Evolutionary conservation across 2,113 vertebrate species (phyloP).

Genomic region (Madoqua kirkii): DNA sequence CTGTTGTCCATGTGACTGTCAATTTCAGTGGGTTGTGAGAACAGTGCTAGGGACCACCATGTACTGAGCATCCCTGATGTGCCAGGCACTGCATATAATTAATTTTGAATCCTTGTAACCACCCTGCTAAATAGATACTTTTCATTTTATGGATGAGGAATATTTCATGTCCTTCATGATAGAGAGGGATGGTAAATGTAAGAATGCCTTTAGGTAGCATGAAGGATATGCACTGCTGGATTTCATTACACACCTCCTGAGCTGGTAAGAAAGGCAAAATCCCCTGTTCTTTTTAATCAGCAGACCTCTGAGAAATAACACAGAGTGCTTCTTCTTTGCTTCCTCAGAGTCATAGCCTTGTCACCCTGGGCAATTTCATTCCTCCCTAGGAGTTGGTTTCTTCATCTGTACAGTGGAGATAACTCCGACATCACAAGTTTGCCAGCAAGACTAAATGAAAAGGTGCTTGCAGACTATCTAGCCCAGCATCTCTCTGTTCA

Average conservation of each 20-base stretch:
- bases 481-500: neutral
- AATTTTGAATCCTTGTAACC: neutral
- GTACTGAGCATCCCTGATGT: neutral
- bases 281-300: neutral
- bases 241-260: neutral
- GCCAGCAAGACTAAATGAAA: neutral
- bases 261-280: neutral
- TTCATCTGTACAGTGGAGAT: constrained; percentile 1
- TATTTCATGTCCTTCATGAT: neutral
- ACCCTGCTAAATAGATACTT: neutral
- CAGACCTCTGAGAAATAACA: neutral
- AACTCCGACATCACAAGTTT: neutral
- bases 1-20: neutral
- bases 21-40: neutral
- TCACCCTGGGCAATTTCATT: neutral
- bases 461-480: neutral
- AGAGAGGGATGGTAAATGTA: neutral
- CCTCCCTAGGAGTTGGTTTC: neutral
- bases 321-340: neutral
- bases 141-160: neutral
- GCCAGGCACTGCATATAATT: neutral
- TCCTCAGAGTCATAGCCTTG: neutral
- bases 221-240: neutral
- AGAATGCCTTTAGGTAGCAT: neutral
- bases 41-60: neutral